Base-by-base conservation (phyloP, 2,888 invertebrate species). In the Drosophila maculinotata region DNA sequence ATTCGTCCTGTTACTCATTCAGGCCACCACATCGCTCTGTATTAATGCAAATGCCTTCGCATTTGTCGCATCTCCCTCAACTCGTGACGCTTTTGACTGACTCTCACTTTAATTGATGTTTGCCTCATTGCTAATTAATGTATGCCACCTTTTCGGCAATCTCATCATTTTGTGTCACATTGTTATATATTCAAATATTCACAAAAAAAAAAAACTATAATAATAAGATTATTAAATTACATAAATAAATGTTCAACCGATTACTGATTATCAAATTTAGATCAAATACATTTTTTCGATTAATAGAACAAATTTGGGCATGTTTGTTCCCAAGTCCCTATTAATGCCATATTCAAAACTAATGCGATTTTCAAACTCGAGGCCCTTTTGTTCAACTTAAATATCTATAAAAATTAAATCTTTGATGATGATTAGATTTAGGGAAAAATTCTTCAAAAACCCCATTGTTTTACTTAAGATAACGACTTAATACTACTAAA, bases 41-140 rank as follows among this genome's bases (percentile, higher is more conserved):
- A 14, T 15, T 59, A 38, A 56, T 74, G 56, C 45, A 75, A 69
- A 75, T 54, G 36, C 10, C 57, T 38, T 38, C 23, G 33, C 35
- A 49, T 52, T 67, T 38, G 23, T 20, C 28, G 33, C 54, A 39
- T 8, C 42, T 62, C n/a, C 36, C 23, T 56, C 17, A 39, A 39
- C 28, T 28, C 25, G 45, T 17, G 28, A 14, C 49, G 3, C 14
- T 20, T 38, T 38, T 36, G 6, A 17, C 15, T 36, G 6, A 17
- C 15, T 9, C 45, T 15, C 14, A 10, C 52, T 53, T 54, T 54
- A 70, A 70, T 73, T 68, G 53, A 66, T 48, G 56, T 57, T 45
- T 20, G 25, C 45, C 51, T 31, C 51, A 51, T 70, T 60, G 54
- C 20, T 53, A 51, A 38, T 51, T 51, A 73, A 67, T 73, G 35